These are phyloP conservation scores for Ferrisia virgata DNA, from an alignment of 2,888 invertebrate genomes.

Conservation along the genomic window DNA sequence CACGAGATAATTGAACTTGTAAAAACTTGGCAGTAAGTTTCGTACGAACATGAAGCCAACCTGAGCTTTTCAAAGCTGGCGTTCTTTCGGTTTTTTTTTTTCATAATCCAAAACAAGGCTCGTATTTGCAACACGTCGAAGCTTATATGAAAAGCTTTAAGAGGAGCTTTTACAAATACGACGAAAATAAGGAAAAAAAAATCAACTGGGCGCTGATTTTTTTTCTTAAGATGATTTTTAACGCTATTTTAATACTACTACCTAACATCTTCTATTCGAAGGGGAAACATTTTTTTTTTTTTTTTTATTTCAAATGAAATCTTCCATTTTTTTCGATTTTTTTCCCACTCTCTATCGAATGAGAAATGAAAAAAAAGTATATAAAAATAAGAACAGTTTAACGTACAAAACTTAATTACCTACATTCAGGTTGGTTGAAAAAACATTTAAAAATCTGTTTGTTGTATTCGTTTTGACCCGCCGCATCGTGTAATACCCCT, in stretches of 20 bases:
- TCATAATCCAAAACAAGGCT: not conserved
- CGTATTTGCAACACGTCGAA: not conserved
- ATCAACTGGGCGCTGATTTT: not conserved
- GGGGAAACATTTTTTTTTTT: not conserved
- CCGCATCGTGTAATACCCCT: not conserved
- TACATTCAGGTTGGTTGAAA: not conserved
- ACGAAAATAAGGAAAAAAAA: not conserved
- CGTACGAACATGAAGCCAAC: not conserved
- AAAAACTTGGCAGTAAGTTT: not conserved
- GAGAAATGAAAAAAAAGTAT: not conserved
- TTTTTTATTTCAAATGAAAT: not conserved
- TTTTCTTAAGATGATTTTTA: not conserved
- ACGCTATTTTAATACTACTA: not conserved
- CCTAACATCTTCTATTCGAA: no score
- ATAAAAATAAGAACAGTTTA: not conserved
- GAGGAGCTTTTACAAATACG: not conserved
- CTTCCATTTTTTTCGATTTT: not conserved
- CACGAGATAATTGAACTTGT: not conserved
- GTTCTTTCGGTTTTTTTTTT: no score
- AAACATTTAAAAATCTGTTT: constrained; percentile 27
- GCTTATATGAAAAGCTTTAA: not conserved
- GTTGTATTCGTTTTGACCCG: not conserved
- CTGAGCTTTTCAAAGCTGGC: not conserved
- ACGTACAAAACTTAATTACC: not conserved
- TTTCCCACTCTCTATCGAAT: not conserved